Base-by-base conservation (phyloP, 2,888 invertebrate species). In the Apantesis nais region DNA sequence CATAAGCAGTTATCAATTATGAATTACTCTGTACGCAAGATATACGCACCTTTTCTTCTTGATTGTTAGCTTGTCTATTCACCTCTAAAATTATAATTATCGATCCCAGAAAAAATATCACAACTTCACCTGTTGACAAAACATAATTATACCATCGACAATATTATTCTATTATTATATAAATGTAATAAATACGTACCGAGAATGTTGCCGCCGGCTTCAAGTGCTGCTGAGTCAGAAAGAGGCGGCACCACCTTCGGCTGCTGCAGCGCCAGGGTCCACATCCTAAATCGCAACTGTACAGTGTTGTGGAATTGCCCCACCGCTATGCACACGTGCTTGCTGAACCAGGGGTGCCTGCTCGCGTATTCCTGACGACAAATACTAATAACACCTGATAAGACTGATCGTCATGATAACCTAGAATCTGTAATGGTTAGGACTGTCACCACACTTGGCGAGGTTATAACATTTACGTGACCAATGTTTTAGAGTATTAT, bases 61-160 rank as follows among this genome's bases (percentile, higher is more conserved):
- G 81, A 8, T 81, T 87, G 25, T 62, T 69, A 7, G 86, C 87
- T 71, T 90, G 89, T 5, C 89, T 83, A 71, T 87, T 89, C 39
- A 86, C 81, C 76, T 90, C 89, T 31, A 84, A 86, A 7, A 83
- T 76, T 22, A 89, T 9, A 25, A 87, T 87, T 19, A 79, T 39
- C 0, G 87, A 79, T 25, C 88, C 88, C 41, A 90, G 58, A 4
- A 69, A 58, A 68, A 90, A 89, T 25, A 90, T 68, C 0, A 86
- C 78, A 2, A 81, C 62, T 76, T 90, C 89, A 48, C 90, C 90
- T 90, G 79, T 52, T 1, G 31, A 67, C 58, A 41, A 58, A 39
- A 44, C 1, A 41, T 41, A 19, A 44, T 19, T 44, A 19, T 44
- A 48, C 48, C 8, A 22, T 48, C 48, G 22, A 48, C 48, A 48